phyloP scores from a whole-genome alignment of 2,888 invertebrate genomes.

The Cryptocephalus primarius region DNA sequence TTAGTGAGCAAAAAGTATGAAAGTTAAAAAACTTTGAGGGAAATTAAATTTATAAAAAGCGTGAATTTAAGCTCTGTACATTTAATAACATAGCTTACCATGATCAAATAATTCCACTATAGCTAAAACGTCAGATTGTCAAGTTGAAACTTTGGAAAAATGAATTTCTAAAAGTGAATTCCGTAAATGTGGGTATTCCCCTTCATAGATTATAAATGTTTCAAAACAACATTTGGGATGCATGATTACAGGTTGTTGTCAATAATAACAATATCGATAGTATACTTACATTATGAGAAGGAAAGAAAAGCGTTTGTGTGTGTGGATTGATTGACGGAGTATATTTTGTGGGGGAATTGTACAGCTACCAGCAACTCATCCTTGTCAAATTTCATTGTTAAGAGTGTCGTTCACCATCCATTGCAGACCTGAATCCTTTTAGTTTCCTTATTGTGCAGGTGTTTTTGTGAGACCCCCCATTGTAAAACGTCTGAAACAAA shows the following conservation, averaged over 20 bases:
- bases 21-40: no score
- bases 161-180: no score
- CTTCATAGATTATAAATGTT: no score
- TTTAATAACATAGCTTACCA: no score
- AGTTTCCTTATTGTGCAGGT: constrained; percentile 3
- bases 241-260: not conserved
- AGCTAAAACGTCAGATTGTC: no score
- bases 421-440: constrained; percentile 5
- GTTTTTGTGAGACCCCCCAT: constrained; percentile 29
- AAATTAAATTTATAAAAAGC: no score
- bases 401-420: constrained; percentile 13
- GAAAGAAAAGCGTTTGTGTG: constrained; percentile 22
- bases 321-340: not conserved
- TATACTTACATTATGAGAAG: constrained; percentile 25
- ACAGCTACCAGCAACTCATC: constrained; percentile 19
- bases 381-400: constrained; percentile 21
- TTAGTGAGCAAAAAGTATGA: no score
- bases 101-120: no score
- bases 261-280: not conserved
- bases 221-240: no score
- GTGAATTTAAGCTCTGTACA: no score
- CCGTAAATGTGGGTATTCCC: no score
- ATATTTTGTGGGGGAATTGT: constrained; percentile 12
- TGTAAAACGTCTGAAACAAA: constrained; percentile 17
- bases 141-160: no score